These are phyloP conservation scores for Melangyna quadrimaculata DNA, from an alignment of 2,888 invertebrate species.

Conservation along the genomic window DNA sequence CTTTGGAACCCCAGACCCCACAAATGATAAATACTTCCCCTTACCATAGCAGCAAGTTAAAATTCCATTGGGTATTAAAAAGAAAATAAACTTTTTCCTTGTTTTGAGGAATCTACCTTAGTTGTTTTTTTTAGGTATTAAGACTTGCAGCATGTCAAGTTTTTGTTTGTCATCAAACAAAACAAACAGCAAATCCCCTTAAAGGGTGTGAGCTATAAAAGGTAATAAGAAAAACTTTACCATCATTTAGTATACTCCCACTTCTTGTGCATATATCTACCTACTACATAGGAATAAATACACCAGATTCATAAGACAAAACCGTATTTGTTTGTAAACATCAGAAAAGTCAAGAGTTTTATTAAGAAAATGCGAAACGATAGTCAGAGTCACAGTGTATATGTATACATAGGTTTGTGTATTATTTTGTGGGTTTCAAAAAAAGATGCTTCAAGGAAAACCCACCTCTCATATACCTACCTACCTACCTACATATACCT, in stretches of 20 bases:
- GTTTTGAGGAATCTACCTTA: neutral
- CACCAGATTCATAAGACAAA: slow-evolving; percentile 5
- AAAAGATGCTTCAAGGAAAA: slow-evolving; percentile 13
- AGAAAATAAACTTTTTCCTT: too few species aligned
- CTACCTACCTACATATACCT: too few species aligned
- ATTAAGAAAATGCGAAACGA: slow-evolving; percentile 58
- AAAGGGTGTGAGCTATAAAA: neutral
- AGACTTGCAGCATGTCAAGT: neutral
- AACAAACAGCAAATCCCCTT: neutral
- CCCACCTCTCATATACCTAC: too few species aligned
- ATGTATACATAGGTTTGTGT: neutral
- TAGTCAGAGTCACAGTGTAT: neutral
- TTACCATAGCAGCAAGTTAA: too few species aligned
- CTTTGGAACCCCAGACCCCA: too few species aligned
- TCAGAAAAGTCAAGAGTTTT: slow-evolving; percentile 47
- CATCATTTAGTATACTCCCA: neutral
- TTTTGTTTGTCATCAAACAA: neutral
- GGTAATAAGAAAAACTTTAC: neutral
- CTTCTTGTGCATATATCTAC: neutral
- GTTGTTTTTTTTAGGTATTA: neutral
- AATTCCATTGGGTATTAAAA: too few species aligned
- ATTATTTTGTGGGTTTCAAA: slow-evolving; percentile 29
- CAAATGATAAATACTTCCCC: too few species aligned
- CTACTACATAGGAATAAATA: neutral
- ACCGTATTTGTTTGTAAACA: slow-evolving; percentile 19